Evolutionary conservation across 2,797 vertebrate genomes (phyloP).

Genomic region (Dendrocincla fuliginosa): DNA sequence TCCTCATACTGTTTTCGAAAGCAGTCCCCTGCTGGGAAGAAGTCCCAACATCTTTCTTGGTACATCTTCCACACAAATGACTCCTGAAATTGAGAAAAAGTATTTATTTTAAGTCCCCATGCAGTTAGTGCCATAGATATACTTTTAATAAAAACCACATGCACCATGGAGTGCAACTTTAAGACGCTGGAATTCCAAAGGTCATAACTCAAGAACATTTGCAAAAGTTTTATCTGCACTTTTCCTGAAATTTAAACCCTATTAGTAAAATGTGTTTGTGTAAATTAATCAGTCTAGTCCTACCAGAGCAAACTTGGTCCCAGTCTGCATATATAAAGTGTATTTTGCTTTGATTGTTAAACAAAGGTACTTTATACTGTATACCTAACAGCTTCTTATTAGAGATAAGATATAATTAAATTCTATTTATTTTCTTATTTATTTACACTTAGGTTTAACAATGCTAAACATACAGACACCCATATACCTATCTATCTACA

Average conservation of each 20-base stretch:
- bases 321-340: background rate
- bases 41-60: slow-evolving; percentile 98
- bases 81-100: slow-evolving; percentile 80
- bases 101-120: background rate
- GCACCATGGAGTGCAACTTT: background rate
- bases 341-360: background rate
- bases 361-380: background rate
- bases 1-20: slow-evolving; percentile 99
- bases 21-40: slow-evolving; percentile 97
- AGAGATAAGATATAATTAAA: background rate
- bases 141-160: background rate
- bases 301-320: background rate
- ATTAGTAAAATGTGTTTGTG: background rate
- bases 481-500: background rate
- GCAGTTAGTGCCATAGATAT: background rate
- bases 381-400: background rate
- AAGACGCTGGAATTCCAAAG: background rate
- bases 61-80: slow-evolving; percentile 99
- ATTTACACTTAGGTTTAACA: background rate
- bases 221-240: background rate
- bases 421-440: background rate
- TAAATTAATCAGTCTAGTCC: background rate
- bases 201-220: background rate
- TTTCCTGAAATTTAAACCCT: background rate
- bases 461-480: background rate